phyloP scores from a whole-genome alignment of 1,140 invertebrate species.

The Mya arenaria region DNA sequence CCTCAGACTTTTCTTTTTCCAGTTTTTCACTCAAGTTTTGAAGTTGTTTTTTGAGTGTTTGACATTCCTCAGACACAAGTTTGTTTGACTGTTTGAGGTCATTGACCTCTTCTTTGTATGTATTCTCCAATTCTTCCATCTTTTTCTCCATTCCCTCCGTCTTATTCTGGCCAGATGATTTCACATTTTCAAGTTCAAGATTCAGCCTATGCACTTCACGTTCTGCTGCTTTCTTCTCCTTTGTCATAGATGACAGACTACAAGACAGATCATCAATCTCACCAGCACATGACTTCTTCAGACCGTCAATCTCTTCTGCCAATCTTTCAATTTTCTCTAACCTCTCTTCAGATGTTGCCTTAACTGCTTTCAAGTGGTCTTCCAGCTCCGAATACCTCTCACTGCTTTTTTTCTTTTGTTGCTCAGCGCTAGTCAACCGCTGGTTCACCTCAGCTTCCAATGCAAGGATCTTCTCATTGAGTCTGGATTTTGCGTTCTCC shows the following conservation, averaged over 20 bases:
- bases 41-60: conserved; percentile 7
- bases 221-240: conserved; percentile 21
- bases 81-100: conserved; percentile 24
- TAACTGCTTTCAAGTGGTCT: conserved; percentile 14
- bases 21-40: background rate
- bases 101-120: background rate
- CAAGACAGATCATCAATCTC: conserved; percentile 14
- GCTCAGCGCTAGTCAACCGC: background rate
- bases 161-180: background rate
- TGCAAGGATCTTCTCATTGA: background rate
- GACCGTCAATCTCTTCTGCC: background rate
- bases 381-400: conserved; percentile 19
- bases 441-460: conserved; percentile 19
- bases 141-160: background rate
- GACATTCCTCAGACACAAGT: background rate
- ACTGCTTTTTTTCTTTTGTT: conserved; percentile 1
- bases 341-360: background rate
- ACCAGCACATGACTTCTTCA: conserved; percentile 17
- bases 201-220: conserved; percentile 39
- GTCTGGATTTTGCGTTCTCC: conserved; percentile 13
- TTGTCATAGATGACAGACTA: background rate
- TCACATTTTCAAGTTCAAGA: conserved; percentile 6
- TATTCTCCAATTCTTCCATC: conserved; percentile 2
- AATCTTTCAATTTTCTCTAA: background rate
- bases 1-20: background rate